Base-by-base conservation (phyloP, 2,888 invertebrate genomes). In the Linnaemya tessellans region DNA sequence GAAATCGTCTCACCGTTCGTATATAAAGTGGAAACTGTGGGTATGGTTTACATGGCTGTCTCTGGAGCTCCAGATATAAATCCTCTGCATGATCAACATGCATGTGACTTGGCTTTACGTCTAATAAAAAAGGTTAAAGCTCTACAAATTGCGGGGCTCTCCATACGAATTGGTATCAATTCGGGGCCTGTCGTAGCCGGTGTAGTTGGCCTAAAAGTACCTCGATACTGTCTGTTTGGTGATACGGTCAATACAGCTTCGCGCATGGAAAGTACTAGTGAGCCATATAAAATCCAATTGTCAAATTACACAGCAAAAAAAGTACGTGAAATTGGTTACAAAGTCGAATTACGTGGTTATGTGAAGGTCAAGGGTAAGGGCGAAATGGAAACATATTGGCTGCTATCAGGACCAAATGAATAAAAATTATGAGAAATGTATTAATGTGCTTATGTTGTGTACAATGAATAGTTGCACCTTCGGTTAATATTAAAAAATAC, bases 1-100 rank as follows among this genome's bases (percentile, higher is more conserved):
- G 94, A 97, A 64, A 95, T 97, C 89, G 97, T 98, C 89, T 94
- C 95, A 46, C 97, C 96, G 88, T 94, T 96, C 80, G 97, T 97
- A 1, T 98, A 98, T 90, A 98, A 98, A 95, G 98, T 98, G 81
- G 98, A 98, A 93, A 98, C 98, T 0, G 97, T 98, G 0, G 98
- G 98, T n/a, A 96, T 96, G 91, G 95, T 95, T 67, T 98, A 98
- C 92, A 98, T 98, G 98, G 95, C 97, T 46, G 98, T 97, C 7
- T 97, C 97, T 62, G 98, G 98, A 0, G 96, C 96, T 1, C 98
- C 98, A 0, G 97, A 97, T 90, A 93, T 94, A 58, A 94, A 95
- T 56, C 94, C 95, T 1, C 92, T 94, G 18, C 97, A 98, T 91
- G 96, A 97, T 0, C 94, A 94, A 83, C 95, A 96, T 86, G 95